Evolutionary conservation across 2,888 invertebrate genomes (phyloP).

Genomic region (Dryomyza anilis): DNA sequence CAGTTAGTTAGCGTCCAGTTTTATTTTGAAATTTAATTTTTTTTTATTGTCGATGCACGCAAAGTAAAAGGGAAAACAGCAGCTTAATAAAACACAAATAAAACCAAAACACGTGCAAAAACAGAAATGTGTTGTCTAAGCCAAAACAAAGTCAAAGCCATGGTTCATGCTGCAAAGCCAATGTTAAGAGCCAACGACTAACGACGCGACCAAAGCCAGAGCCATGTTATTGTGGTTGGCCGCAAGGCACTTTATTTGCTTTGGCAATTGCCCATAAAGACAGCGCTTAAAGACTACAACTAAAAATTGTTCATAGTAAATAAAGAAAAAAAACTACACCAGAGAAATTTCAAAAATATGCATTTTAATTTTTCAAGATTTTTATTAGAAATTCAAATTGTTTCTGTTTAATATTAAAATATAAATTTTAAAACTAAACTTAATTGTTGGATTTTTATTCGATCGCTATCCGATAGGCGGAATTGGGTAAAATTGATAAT

Average conservation of each 20-base stretch:
- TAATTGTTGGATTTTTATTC: too few species aligned
- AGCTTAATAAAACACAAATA: neutral
- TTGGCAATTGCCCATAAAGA: neutral
- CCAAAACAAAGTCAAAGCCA: neutral
- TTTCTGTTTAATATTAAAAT: too few species aligned
- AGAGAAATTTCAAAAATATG: neutral
- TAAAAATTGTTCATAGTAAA: neutral
- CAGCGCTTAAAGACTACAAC: neutral
- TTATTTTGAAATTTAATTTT: too few species aligned
- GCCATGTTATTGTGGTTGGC: too few species aligned
- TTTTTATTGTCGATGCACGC: too few species aligned
- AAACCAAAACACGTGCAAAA: neutral
- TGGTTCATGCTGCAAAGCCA: conserved; percentile 17
- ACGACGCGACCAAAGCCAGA: conserved; percentile 4
- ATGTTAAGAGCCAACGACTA: too few species aligned
- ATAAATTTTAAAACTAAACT: too few species aligned
- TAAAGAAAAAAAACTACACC: neutral
- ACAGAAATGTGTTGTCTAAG: neutral
- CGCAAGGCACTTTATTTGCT: conserved; percentile 5
- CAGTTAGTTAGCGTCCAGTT: too few species aligned
- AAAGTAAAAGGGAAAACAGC: conserved; percentile 27
- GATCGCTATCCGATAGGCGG: too few species aligned
- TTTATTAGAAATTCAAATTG: too few species aligned
- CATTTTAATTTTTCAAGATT: neutral
- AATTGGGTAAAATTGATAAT: too few species aligned